Percentiles rank a stretch among this genome's conserved stretches.
Evolutionary conservation across 2,888 invertebrate species (phyloP).

Genomic region (Euphydryas editha): DNA sequence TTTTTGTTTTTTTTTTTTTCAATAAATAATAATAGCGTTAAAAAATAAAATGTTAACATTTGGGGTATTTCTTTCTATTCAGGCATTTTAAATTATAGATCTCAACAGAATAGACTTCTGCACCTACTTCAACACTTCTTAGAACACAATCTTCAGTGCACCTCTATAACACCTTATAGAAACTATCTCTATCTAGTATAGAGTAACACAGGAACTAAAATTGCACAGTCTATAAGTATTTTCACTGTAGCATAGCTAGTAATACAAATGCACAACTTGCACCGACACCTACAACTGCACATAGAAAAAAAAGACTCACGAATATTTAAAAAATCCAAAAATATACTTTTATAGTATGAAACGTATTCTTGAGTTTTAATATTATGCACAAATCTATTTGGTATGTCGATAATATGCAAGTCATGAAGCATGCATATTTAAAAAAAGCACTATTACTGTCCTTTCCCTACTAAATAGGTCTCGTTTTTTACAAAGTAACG

Average conservation of each 20-base stretch:
- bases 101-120: constrained; percentile 71
- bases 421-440: constrained; percentile 37
- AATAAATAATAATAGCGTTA: no score
- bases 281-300: constrained; percentile 69
- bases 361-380: constrained; percentile 44
- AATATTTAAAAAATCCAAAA: constrained; percentile 48
- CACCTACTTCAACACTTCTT: constrained; percentile 70
- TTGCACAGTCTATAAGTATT: constrained; percentile 73
- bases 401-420: constrained; percentile 28
- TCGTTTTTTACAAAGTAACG: background rate
- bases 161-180: constrained; percentile 71
- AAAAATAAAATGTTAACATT: background rate
- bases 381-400: constrained; percentile 44
- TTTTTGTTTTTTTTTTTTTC: background rate
- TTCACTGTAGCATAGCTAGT: constrained; percentile 73
- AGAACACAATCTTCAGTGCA: constrained; percentile 78
- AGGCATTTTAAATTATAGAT: constrained; percentile 63
- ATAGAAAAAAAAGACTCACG: constrained; percentile 65
- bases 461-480: background rate
- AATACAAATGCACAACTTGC: constrained; percentile 64
- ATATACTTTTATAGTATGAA: background rate
- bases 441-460: constrained; percentile 32
- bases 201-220: constrained; percentile 65
- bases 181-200: constrained; percentile 76
- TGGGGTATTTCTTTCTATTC: constrained; percentile 17